Conservation (phyloP, 1,140 invertebrate species). For the Panulirus ornatus region DNA sequence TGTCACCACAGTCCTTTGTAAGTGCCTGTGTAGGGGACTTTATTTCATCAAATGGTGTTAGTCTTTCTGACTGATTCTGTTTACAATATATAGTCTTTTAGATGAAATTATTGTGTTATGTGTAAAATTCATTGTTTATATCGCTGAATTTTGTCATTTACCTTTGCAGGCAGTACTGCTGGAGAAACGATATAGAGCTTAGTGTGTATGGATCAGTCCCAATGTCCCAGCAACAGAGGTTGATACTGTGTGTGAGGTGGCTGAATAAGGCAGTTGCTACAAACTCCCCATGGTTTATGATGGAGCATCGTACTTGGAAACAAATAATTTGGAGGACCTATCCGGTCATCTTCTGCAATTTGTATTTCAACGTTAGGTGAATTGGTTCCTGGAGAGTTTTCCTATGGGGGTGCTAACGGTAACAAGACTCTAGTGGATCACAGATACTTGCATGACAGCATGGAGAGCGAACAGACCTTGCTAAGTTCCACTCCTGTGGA, state of each 20-base stretch:
- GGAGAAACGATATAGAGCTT: background rate
- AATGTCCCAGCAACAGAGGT: background rate
- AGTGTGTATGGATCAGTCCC: background rate
- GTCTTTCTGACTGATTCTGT: no score
- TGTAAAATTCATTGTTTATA: no score
- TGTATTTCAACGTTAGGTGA: slow-evolving; percentile 14
- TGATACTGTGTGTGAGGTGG: background rate
- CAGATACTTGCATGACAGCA: background rate
- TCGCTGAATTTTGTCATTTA: no score
- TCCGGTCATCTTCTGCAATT: slow-evolving; percentile 6
- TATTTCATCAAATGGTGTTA: no score
- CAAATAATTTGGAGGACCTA: slow-evolving; percentile 13
- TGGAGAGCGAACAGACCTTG: background rate
- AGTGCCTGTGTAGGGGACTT: no score
- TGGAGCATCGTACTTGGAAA: background rate
- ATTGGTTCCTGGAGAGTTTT: background rate
- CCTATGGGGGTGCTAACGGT: background rate
- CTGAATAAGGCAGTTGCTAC: background rate
- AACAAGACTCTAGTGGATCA: background rate
- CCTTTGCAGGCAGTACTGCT: no score
- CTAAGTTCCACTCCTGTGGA: background rate
- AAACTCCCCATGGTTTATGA: background rate
- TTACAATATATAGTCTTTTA: no score
- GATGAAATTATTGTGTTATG: no score
- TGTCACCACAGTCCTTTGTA: no score